Evolutionary conservation across 35 echinoderm and acorn worm species (phyloP).

Genomic region (Lytechinus variegatus): DNA sequence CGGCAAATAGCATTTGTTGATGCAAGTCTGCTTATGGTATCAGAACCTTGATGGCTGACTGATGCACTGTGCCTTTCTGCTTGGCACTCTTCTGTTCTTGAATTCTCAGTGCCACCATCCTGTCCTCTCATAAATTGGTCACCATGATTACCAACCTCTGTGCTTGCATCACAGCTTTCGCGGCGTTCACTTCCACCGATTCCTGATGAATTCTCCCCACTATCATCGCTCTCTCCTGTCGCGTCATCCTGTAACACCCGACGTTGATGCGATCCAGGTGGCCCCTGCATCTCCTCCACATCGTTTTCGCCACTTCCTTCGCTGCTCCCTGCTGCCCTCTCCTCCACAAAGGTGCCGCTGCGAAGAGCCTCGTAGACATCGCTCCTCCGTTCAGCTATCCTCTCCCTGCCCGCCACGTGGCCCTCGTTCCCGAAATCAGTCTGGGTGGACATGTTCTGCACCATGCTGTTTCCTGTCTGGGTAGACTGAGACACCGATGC

Average conservation of each 20-base stretch:
- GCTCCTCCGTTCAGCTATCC: constrained; percentile 11
- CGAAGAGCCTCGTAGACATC: constrained; percentile 19
- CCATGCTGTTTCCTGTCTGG: constrained; percentile 51
- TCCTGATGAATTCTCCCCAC: not conserved
- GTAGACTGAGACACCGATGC: constrained; percentile 40
- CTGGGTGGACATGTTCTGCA: constrained; percentile 63
- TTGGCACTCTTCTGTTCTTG: not conserved
- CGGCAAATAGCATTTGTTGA: not conserved
- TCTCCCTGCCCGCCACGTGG: constrained; percentile 20
- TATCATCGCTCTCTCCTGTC: not conserved
- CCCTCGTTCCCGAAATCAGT: constrained; percentile 51
- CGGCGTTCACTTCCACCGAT: not conserved
- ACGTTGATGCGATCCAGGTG: not conserved
- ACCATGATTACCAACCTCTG: not conserved
- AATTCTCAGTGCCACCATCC: not conserved
- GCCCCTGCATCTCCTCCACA: not conserved
- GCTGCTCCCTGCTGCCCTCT: not conserved
- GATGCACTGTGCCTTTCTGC: not conserved
- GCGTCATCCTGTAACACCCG: not conserved
- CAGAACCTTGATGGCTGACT: not conserved
- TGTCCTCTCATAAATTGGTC: not conserved
- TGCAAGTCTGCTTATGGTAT: not conserved
- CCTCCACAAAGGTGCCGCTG: constrained; percentile 27
- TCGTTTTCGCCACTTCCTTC: not conserved
- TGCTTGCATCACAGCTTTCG: not conserved